Conservation (phyloP, 2,113 vertebrate genomes). For the Dicaeum eximium region DNA sequence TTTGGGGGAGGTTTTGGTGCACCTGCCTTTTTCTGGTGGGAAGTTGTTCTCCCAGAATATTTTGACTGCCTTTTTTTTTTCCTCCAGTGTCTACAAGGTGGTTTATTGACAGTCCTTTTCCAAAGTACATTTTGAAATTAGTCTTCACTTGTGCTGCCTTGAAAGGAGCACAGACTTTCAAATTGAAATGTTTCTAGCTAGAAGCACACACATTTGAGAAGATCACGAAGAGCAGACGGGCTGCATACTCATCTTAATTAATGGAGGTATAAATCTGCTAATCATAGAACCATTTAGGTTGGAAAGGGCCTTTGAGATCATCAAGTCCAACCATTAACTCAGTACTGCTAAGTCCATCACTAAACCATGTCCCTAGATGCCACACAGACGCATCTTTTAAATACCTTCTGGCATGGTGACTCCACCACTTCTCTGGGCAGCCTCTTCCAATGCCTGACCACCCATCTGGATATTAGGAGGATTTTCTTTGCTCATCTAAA, state of each 20-base stretch:
- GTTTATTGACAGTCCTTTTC: neutral
- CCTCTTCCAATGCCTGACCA: neutral
- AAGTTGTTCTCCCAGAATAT: neutral
- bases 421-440: neutral
- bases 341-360: neutral
- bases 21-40: neutral
- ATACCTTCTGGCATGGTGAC: neutral
- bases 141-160: neutral
- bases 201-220: neutral
- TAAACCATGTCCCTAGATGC: neutral
- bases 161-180: neutral
- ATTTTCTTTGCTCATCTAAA: neutral
- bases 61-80: neutral
- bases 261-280: neutral
- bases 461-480: fast-evolving
- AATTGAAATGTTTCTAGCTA: neutral
- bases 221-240: neutral
- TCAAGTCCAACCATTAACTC: neutral
- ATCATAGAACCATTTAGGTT: neutral
- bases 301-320: neutral
- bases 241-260: fast-evolving
- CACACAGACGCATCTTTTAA: neutral
- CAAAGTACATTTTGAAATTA: neutral
- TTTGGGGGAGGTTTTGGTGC: neutral
- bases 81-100: neutral